A percentile compares a stretch with the other conserved stretches of the same genome.
phyloP scores from a whole-genome alignment of 2,797 vertebrate species.

The Eptatretus atami region DNA sequence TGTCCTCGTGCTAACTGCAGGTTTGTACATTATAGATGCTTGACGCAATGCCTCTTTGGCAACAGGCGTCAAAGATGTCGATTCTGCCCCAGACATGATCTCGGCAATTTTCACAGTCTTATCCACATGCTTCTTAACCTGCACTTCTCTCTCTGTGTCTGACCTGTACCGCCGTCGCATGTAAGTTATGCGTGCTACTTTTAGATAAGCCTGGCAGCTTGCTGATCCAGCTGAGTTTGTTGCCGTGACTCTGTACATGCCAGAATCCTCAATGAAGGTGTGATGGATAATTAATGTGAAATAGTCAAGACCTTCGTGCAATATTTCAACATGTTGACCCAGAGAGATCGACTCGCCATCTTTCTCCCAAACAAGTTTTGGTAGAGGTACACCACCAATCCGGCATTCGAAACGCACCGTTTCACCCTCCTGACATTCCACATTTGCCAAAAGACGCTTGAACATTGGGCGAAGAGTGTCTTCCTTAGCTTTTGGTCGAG shows the following conservation, averaged over 20 bases:
- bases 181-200: constrained; percentile 46
- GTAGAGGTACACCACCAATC: constrained; percentile 50
- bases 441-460: constrained; percentile 70
- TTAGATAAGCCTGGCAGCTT: constrained; percentile 68
- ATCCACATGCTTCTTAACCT: constrained; percentile 36
- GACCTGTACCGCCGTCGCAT: constrained; percentile 45
- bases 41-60: constrained; percentile 68
- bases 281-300: constrained; percentile 65
- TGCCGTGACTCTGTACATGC: constrained; percentile 71
- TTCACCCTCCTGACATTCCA: constrained; percentile 73
- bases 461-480: constrained; percentile 89
- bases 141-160: constrained; percentile 29
- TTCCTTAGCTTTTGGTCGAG: constrained; percentile 52
- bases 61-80: constrained; percentile 38
- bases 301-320: constrained; percentile 90
- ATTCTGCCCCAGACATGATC: constrained; percentile 44
- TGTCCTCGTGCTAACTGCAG: constrained; percentile 54
- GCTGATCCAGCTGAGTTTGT: constrained; percentile 87
- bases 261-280: constrained; percentile 68
- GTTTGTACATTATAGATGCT: constrained; percentile 63
- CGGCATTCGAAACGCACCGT: constrained; percentile 71
- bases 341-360: constrained; percentile 54
- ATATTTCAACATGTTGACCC: constrained; percentile 59
- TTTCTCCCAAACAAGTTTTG: constrained; percentile 67
- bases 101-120: constrained; percentile 69